phyloP scores from a whole-genome alignment of 2,797 vertebrate genomes.

The Capromys pilorides region DNA sequence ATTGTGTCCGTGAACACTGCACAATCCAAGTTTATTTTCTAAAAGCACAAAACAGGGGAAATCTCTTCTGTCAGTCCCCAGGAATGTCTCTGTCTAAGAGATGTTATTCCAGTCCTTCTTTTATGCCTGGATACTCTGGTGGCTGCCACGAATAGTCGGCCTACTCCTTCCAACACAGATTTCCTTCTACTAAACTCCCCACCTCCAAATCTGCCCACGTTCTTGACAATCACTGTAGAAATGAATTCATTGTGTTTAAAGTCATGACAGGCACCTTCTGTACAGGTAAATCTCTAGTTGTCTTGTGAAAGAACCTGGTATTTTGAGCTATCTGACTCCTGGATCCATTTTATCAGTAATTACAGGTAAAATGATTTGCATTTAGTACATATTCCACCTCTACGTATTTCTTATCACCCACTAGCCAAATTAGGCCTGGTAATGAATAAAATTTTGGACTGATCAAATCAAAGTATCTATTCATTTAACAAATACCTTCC shows the following conservation, averaged over 20 bases:
- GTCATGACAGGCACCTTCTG: background rate
- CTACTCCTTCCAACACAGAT: background rate
- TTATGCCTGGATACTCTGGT: background rate
- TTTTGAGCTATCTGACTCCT: background rate
- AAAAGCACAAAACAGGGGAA: background rate
- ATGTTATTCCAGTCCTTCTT: background rate
- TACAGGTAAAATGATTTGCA: background rate
- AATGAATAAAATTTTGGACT: conserved; percentile 7
- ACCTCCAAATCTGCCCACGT: background rate
- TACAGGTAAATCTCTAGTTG: background rate
- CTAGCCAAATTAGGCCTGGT: background rate
- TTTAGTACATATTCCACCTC: background rate
- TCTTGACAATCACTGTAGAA: background rate
- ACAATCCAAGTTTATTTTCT: background rate
- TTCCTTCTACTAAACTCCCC: background rate
- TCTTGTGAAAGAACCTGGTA: background rate
- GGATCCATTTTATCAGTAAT: background rate
- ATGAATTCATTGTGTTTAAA: background rate
- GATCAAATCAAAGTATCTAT: conserved; percentile 20
- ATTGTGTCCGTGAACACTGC: background rate
- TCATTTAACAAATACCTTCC: background rate
- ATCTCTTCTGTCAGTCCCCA: background rate
- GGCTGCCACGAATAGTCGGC: accelerated
- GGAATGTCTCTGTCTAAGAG: background rate
- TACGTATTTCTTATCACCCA: background rate